phyloP scores from a whole-genome alignment of 2,113 vertebrate species.

The Halichoeres trimaculatus region DNA sequence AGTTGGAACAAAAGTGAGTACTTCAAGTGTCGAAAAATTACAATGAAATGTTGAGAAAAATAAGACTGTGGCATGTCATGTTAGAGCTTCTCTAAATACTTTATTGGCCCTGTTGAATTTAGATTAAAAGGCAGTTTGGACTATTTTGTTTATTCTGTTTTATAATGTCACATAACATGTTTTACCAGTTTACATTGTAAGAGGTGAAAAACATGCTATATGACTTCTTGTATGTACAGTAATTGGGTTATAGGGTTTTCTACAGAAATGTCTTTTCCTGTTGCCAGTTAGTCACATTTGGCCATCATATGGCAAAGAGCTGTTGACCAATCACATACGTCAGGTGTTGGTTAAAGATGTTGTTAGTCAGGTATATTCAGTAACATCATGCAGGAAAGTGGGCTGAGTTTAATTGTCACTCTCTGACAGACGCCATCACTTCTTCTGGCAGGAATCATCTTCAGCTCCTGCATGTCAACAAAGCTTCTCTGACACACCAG shows the following conservation, averaged over 20 bases:
- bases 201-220: not conserved
- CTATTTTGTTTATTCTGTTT: not conserved
- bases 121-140: no score
- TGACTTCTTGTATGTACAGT: not conserved
- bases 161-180: not conserved
- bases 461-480: constrained; percentile 65
- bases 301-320: not conserved
- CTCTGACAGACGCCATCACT: constrained; percentile 46
- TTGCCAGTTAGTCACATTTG: not conserved
- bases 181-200: constrained; percentile 10
- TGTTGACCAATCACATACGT: not conserved
- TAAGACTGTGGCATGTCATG: no score
- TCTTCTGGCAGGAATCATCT: constrained; percentile 57
- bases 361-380: constrained; percentile 1
- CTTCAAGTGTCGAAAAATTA: no score
- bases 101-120: no score
- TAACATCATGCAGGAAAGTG: constrained; percentile 19
- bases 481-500: constrained; percentile 60
- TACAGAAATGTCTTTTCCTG: not conserved
- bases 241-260: constrained; percentile 3
- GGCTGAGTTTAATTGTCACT: constrained; percentile 41
- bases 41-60: no score
- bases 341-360: constrained; percentile 2
- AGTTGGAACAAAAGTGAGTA: no score
- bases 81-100: no score